Evolutionary conservation across 2,888 invertebrate species (phyloP), one percentile per base, ranked within the genome.

Genomic region (Plutella xylostella): DNA sequence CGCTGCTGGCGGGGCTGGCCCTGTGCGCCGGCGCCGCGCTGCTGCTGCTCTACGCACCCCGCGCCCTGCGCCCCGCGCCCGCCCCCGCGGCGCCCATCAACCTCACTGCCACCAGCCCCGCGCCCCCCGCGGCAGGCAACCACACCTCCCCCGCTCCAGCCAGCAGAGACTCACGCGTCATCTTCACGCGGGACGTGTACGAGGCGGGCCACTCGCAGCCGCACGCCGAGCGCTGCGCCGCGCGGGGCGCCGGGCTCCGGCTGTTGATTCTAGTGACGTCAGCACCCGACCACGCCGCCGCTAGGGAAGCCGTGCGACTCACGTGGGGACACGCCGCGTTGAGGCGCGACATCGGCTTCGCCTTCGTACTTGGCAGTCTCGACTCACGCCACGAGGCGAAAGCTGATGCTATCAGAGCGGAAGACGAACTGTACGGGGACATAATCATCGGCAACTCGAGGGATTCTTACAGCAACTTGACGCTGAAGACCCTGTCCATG

Each of bases 101-200:
- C 49, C 45, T 37, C 43, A 42, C 40, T 45, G 48, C 40, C 46
- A 38, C 45, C 45, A 37, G 44, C 47, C 33, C 49, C 43, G 44
- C 47, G 47, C 46, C 31, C 47, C 34, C 41, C 47, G 40, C 22
- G 47, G 42, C 44, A 41, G 22, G 46, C 34, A 15, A 49, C 50
- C 56, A 63, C 46, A 44, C 48, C 51, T 46, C 30, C 38, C 43
- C 44, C 46, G 47, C 45, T 34, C 30, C 50, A 25, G 43, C 50
- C 34, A 46, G 54, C 37, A n/a, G n/a, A n/a, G n/a, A n/a, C n/a
- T n/a, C n/a, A n/a, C n/a, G n/a, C n/a, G n/a, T n/a, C n/a, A n/a
- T n/a, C n/a, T n/a, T 12, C 20, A 25, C 25, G 5, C 25, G 25
- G 25, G 25, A 25, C 19, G 17, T 18, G 25, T 25, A 25, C 25